Base-by-base conservation (phyloP, 2,888 invertebrate genomes). In the Rhimphoctona megacephalus region DNA sequence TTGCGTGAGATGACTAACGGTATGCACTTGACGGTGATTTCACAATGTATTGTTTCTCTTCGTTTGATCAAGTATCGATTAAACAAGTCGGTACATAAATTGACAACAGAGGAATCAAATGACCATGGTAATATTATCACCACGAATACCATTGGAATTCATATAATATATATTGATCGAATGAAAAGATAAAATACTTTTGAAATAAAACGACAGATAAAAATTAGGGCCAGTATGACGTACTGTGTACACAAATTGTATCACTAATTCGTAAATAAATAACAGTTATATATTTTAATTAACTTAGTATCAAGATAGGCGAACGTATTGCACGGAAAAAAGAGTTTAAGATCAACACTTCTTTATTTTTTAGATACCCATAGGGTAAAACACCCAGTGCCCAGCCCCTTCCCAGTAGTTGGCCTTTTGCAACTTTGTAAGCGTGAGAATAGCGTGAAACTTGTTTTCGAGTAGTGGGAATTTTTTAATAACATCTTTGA, bases 11-110 rank as follows among this genome's bases (percentile, higher is more conserved):
- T 52, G 72, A 72, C 22, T 72, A 30, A 54, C 33, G 22, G 4
- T n/a, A 19, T 14, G 33, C 6, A 49, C 14, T 17, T 8, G 77
- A 66, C 17, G 49, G 8, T 66, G 36, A 77, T 39, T 66, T 49
- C 8, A 49, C n/a, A 14, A 49, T 17, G 14, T 9, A 46, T 61
- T 36, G 46, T 70, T 30, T 69, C 17, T 43, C 17, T 25, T 57
- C 52, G 43, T 70, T 64, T 30, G 78, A 72, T 72, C 30, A 52
- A 72, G 72, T 17, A 79, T 79, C 79, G 73, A 79, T 73, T 66
- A 61, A 57, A 64, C 49, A 54, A 73, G 33, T 25, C 25, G 54
- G n/a, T 67, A 36, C 66, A 66, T 66, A 80, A 46, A 77, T 14
- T 8, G 33, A 52, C 39, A 52, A 52, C 52, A 33, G n/a, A 22